These are phyloP conservation scores for Picus viridis DNA, from an alignment of 2,797 vertebrate species.

Conservation along the genomic window DNA sequence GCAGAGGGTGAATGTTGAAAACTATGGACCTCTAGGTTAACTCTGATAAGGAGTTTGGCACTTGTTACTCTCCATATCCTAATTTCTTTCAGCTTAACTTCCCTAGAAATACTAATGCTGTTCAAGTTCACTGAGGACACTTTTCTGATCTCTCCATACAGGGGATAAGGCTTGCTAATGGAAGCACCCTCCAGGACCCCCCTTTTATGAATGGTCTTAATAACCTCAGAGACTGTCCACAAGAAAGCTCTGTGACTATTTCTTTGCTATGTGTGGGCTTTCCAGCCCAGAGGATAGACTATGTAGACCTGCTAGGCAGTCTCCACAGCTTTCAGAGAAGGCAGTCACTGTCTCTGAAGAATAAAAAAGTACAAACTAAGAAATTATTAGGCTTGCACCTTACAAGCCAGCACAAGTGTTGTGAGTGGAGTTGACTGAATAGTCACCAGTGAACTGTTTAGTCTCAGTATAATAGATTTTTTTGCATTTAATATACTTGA, in stretches of 20 bases:
- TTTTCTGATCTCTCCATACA: neutral
- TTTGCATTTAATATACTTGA: neutral
- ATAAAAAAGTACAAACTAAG: neutral
- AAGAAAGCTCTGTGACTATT: neutral
- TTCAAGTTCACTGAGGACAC: neutral
- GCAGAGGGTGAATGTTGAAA: neutral
- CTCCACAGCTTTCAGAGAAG: neutral
- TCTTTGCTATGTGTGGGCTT: neutral
- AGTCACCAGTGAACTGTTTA: neutral
- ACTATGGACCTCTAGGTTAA: neutral
- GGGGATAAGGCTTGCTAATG: neutral
- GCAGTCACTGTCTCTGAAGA: neutral
- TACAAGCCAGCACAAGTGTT: neutral
- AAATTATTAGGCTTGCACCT: neutral
- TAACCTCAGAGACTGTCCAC: neutral
- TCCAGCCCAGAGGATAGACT: neutral
- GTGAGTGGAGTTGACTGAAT: neutral
- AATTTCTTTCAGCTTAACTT: neutral
- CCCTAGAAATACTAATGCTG: neutral
- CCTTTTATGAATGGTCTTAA: neutral
- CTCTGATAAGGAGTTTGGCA: neutral
- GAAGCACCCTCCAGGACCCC: neutral
- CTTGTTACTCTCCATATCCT: accelerated
- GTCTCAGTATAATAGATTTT: neutral
- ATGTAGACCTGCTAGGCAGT: neutral